Percentiles rank a stretch among this genome's conserved stretches.
phyloP scores from a whole-genome alignment of 2,797 vertebrate genomes.

The Notolepis coatsorum region DNA sequence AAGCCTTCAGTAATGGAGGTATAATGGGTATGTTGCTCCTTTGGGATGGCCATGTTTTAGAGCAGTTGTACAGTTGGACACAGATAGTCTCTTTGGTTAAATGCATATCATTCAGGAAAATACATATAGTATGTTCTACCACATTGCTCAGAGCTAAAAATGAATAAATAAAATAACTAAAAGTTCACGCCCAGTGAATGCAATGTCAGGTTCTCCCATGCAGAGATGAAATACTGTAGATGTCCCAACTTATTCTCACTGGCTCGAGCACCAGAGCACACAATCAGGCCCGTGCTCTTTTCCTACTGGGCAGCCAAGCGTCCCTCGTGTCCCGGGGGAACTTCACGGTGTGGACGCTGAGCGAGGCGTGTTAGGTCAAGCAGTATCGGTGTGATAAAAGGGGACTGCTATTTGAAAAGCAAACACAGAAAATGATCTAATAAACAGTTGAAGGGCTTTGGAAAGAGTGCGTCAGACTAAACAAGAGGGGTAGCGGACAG shows the following conservation, averaged over 20 bases:
- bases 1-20: no score
- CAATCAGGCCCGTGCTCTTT: constrained; percentile 15
- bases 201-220: constrained; percentile 23
- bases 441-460: constrained; percentile 53
- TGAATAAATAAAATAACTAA: no score
- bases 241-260: constrained; percentile 40
- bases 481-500: constrained; percentile 48
- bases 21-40: no score
- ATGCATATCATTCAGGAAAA: no score
- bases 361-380: constrained; percentile 49
- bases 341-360: constrained; percentile 31
- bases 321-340: constrained; percentile 58
- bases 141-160: no score
- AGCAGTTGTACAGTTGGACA: constrained; percentile 22
- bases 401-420: constrained; percentile 55
- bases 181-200: no score
- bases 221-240: constrained; percentile 37
- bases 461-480: constrained; percentile 57
- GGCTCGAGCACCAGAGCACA: constrained; percentile 32
- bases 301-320: constrained; percentile 38
- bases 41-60: constrained; percentile 21
- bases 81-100: no score
- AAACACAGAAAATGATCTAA: constrained; percentile 61
- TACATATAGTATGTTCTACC: no score
- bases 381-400: constrained; percentile 54